A percentile compares a stretch with the other conserved stretches of the same genome.
Evolutionary conservation across 2,113 vertebrate species (phyloP).

Genomic region (Saguinus midas): DNA sequence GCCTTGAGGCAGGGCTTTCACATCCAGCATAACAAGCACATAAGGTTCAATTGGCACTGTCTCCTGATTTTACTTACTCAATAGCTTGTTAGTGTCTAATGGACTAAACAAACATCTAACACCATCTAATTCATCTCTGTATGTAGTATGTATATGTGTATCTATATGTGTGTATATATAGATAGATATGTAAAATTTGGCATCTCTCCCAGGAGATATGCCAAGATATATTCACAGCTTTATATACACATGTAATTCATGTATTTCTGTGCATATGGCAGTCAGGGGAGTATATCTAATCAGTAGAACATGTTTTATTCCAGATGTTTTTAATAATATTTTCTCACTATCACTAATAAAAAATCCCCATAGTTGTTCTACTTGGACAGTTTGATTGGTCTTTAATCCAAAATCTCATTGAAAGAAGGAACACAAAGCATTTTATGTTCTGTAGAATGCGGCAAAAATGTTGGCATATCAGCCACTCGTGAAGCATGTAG

Average conservation of each 20-base stretch:
- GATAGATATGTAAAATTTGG: conserved; percentile 76
- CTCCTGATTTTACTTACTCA: conserved; percentile 46
- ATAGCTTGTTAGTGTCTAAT: conserved; percentile 52
- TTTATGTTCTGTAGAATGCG: conserved; percentile 68
- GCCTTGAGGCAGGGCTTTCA: not conserved
- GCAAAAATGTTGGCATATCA: conserved; percentile 50
- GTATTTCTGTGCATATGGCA: conserved; percentile 68
- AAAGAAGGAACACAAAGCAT: conserved; percentile 55
- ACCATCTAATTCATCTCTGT: conserved; percentile 32
- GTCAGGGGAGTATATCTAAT: conserved; percentile 77
- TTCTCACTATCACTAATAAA: conserved; percentile 78
- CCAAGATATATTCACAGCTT: conserved; percentile 79
- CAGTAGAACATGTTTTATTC: conserved; percentile 70
- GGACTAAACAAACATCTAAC: conserved; percentile 62
- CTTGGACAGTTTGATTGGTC: conserved; percentile 64
- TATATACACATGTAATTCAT: conserved; percentile 79
- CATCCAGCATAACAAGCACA: not conserved
- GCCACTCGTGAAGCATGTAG: not conserved
- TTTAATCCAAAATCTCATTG: conserved; percentile 68
- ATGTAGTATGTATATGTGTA: conserved; percentile 58
- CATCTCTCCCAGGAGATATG: conserved; percentile 74
- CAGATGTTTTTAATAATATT: conserved; percentile 75
- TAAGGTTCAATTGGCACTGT: conserved; percentile 29
- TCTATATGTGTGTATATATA: conserved; percentile 61
- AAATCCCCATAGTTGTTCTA: conserved; percentile 72